Evolutionary conservation across 2,797 vertebrate genomes (phyloP).

Genomic region (Silurus lanzhouensis): DNA sequence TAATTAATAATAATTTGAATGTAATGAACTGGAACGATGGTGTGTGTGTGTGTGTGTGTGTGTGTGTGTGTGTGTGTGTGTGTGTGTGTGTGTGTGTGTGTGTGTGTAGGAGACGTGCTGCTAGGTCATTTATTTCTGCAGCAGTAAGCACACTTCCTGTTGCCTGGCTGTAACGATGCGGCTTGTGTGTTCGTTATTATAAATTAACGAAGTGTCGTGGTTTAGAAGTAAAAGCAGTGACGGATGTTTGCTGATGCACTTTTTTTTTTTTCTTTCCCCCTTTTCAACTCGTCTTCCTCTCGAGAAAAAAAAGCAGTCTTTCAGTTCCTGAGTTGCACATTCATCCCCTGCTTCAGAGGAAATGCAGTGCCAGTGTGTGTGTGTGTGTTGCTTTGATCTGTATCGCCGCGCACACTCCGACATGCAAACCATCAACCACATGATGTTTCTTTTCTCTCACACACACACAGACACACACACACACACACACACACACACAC

Average conservation of each 20-base stretch:
- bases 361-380: constrained; percentile 43
- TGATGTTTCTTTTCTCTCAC: neutral
- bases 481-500: neutral
- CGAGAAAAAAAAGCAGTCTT: constrained; percentile 39
- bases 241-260: constrained; percentile 31
- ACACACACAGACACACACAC: neutral
- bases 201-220: neutral
- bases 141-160: neutral
- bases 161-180: neutral
- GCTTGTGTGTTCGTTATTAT: neutral
- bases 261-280: constrained; percentile 14
- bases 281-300: constrained; percentile 48
- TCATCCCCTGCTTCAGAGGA: constrained; percentile 58
- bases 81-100: neutral
- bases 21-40: neutral
- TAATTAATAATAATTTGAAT: too few relatives aligned
- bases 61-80: neutral
- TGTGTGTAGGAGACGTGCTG: neutral
- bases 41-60: neutral
- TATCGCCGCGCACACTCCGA: neutral
- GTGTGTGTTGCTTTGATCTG: constrained; percentile 18
- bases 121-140: neutral
- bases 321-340: constrained; percentile 53
- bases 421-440: constrained; percentile 21
- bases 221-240: constrained; percentile 4